Evolutionary conservation across 2,113 vertebrate genomes (phyloP).

Genomic region (Madoqua kirkii): DNA sequence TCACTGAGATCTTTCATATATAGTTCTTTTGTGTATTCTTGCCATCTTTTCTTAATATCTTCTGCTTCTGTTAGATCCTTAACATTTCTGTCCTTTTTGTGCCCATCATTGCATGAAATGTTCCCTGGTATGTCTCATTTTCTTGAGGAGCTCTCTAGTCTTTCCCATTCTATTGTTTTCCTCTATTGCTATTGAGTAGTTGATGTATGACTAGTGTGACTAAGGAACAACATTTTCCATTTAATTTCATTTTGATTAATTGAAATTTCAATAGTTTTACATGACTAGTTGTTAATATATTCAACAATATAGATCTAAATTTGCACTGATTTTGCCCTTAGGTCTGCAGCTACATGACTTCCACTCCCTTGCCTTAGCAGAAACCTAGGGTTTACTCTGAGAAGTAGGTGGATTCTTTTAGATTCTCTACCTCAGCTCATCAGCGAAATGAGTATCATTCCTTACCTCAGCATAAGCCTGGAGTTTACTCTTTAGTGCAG

Average conservation of each 20-base stretch:
- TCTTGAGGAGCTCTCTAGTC: neutral
- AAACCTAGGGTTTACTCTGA: neutral
- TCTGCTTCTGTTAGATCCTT: neutral
- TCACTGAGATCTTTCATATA: neutral
- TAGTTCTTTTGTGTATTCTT: neutral
- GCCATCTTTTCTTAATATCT: neutral
- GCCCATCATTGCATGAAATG: neutral
- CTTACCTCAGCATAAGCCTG: neutral
- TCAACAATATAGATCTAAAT: neutral
- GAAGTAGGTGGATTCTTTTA: neutral
- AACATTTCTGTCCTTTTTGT: neutral
- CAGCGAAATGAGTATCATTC: neutral
- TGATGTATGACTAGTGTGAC: neutral
- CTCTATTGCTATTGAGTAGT: neutral
- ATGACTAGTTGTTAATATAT: neutral
- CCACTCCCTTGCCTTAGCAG: neutral
- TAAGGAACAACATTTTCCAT: neutral
- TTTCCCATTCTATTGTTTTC: neutral
- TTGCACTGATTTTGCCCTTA: neutral
- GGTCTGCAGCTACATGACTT: neutral
- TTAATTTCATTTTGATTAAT: constrained; percentile 36
- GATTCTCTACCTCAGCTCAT: neutral
- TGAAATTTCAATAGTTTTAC: constrained; percentile 13
- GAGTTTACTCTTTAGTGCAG: neutral
- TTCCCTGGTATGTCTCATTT: neutral